phyloP scores from a whole-genome alignment of 2,113 vertebrate genomes.

The Pygoscelis antarcticus region DNA sequence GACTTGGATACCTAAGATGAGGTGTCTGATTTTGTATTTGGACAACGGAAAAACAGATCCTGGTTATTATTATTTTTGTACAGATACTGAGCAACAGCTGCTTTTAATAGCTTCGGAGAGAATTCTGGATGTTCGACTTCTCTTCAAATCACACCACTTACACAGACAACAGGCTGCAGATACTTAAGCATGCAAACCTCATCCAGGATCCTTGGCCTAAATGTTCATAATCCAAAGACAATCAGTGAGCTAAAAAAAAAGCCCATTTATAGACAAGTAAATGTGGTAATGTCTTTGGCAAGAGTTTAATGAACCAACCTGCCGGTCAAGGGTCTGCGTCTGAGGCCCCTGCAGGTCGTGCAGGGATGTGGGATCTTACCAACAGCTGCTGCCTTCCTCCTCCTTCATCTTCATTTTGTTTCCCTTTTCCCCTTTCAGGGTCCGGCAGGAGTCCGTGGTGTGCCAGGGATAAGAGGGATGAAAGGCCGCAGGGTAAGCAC shows the following conservation, averaged over 20 bases:
- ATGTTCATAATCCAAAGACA: background rate
- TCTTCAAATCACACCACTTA: conserved; percentile 23
- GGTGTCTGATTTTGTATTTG: conserved; percentile 35
- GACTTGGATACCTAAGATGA: background rate
- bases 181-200: background rate
- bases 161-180: conserved; percentile 21
- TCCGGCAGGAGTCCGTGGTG: conserved; percentile 81
- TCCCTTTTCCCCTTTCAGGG: conserved; percentile 79
- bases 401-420: background rate
- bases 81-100: conserved; percentile 29
- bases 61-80: conserved; percentile 17
- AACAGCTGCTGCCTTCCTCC: background rate
- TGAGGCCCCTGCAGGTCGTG: background rate
- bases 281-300: background rate
- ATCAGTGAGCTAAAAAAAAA: background rate
- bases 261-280: background rate
- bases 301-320: background rate
- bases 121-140: background rate
- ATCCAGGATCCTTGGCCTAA: conserved; percentile 23
- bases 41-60: background rate
- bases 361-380: background rate
- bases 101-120: conserved; percentile 34
- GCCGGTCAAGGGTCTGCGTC: background rate
- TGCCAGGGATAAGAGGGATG: conserved; percentile 82
- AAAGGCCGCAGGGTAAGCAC: conserved; percentile 89